Conservation (phyloP, 2,797 vertebrate genomes). For the Esox lucius region DNA sequence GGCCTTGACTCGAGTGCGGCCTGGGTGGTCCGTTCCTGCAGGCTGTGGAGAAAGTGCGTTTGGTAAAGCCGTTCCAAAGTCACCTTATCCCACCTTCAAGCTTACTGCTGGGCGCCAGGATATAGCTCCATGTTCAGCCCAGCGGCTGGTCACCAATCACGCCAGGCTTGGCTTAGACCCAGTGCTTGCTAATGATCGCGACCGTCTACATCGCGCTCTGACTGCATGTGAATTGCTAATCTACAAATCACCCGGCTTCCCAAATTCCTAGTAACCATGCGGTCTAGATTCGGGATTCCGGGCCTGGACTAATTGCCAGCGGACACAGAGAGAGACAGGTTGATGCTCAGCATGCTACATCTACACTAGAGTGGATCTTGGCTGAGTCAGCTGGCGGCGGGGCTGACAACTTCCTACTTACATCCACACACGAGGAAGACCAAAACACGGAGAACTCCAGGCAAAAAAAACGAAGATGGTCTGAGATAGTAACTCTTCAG, state of each 20-base stretch:
- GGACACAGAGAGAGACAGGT: background rate
- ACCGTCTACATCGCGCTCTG: background rate
- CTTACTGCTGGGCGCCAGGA: background rate
- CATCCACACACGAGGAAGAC: background rate
- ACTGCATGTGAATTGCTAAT: background rate
- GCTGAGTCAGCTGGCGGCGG: background rate
- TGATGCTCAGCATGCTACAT: background rate
- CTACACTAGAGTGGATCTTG: background rate
- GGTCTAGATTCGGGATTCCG: background rate
- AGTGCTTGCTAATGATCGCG: background rate
- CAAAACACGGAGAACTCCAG: background rate
- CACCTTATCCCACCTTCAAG: background rate
- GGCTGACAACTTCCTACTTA: background rate
- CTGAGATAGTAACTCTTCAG: background rate
- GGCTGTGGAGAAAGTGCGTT: background rate
- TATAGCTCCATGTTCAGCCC: background rate
- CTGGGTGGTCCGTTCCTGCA: background rate
- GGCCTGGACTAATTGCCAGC: background rate
- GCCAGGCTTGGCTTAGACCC: background rate
- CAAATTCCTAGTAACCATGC: background rate
- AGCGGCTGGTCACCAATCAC: background rate
- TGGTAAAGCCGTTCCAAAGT: background rate
- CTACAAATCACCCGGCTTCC: background rate
- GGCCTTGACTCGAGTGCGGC: background rate
- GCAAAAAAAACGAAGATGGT: background rate